Evolutionary conservation across 2,888 invertebrate species (phyloP), one percentile per base, ranked within the genome.

Genomic region (Pseudococcus viburni): DNA sequence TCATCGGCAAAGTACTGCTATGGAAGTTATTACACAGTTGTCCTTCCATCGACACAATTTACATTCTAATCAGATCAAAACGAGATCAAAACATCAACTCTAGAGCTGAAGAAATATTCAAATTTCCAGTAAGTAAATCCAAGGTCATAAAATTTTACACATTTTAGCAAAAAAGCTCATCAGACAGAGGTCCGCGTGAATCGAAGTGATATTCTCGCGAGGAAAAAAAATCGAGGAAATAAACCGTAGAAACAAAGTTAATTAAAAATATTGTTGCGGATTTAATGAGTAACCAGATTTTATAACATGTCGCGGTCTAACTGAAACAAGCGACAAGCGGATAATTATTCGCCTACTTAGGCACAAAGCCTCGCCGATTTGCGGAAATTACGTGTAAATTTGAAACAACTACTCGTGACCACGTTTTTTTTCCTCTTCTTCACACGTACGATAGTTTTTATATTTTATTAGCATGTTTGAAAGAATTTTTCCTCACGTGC

Each of bases 1-100:
- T 88, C 88, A 88, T 88, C 26, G 88, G 88, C 12, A 88, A 88
- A 88, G 88, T 88, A 83, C 19, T 88, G 26, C n/a, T 88, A 77
- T 88, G 88, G 88, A 88, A 88, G 59, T 55, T 88, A 55, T 39
- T 88, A 2, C 80, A 80, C 83, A 83, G 59, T 19, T 88, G 88
- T 55, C 88, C 88, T 5, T 39, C 15, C 48, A 17, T 88, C 9
- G 88, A 80, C n/a, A 88, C 33, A n/a, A 88, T 88, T 33, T 88
- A 88, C 59, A 80, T 88, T 19, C 59, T 88, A 39, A 80, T 88
- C 17, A 80, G 88, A 83, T 26, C 88, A 9, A 88, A 88, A 55
- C 33, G 42, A 39, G 80, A 46, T 3, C 80, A 83, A 46, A 83
- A 83, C 15, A 83, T 83, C 46, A 83, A 83, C 26, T 83, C 80